These are phyloP conservation scores for Sphaeridia pumilis DNA, from an alignment of 2,888 invertebrate genomes.

Conservation along the genomic window DNA sequence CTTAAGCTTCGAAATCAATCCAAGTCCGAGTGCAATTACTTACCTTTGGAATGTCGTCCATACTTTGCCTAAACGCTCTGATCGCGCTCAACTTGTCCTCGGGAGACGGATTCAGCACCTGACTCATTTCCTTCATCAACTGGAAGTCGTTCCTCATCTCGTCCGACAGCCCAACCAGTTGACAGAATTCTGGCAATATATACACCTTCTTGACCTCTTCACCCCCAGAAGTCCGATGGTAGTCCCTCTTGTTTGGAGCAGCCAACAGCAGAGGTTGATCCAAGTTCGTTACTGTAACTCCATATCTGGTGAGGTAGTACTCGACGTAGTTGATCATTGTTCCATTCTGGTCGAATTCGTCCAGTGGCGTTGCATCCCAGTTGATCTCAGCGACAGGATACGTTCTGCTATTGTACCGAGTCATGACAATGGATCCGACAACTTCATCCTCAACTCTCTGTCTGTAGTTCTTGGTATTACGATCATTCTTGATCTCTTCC, in stretches of 20 bases:
- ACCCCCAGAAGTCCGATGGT: constrained; percentile 41
- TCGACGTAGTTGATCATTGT: constrained; percentile 12
- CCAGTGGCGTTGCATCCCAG: constrained; percentile 58
- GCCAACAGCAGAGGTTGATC: constrained; percentile 43
- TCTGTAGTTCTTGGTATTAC: background rate
- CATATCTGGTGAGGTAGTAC: constrained; percentile 36
- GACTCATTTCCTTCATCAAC: background rate
- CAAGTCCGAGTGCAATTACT: background rate
- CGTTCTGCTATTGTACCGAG: constrained; percentile 78
- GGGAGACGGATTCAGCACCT: background rate
- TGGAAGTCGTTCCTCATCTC: background rate
- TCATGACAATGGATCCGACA: constrained; percentile 55
- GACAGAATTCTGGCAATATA: background rate
- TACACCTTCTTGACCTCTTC: background rate
- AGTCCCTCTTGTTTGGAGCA: constrained; percentile 49
- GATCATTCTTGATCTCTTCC: background rate
- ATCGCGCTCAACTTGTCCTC: background rate
- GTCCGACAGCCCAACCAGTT: background rate
- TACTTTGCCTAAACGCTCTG: background rate
- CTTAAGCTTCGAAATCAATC: background rate
- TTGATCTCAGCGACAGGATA: constrained; percentile 77
- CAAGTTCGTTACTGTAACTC: constrained; percentile 38
- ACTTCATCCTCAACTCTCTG: constrained; percentile 40
- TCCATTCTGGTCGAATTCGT: constrained; percentile 48
- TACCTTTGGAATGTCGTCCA: background rate